These are phyloP conservation scores for Tholera decimalis DNA, from an alignment of 2,888 invertebrate species.

Conservation along the genomic window DNA sequence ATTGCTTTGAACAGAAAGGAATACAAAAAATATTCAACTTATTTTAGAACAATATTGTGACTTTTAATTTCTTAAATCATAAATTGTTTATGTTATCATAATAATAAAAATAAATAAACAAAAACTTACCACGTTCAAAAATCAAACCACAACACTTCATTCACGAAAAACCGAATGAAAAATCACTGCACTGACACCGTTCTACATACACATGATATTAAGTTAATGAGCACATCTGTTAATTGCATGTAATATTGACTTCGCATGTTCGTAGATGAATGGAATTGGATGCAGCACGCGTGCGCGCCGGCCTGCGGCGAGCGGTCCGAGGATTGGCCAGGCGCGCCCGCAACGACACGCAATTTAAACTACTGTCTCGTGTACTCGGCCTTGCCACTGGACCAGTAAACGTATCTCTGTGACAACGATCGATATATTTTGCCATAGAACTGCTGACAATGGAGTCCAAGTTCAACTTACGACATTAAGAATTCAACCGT, in stretches of 20 bases:
- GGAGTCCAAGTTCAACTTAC: slow-evolving; percentile 61
- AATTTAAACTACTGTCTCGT: slow-evolving; percentile 74
- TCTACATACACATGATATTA: slow-evolving; percentile 30
- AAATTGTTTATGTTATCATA: not conserved
- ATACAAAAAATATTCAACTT: not conserved
- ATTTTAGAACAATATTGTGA: not conserved
- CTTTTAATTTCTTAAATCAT: not conserved
- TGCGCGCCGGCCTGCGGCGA: slow-evolving; percentile 54
- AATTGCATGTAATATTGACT: slow-evolving; percentile 41
- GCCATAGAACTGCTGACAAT: slow-evolving; percentile 44
- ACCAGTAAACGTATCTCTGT: slow-evolving; percentile 61
- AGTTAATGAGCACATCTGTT: slow-evolving; percentile 39
- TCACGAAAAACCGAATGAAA: slow-evolving; percentile 39
- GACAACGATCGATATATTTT: slow-evolving; percentile 52
- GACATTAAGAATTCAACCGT: slow-evolving; percentile 32
- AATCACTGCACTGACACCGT: slow-evolving; percentile 51
- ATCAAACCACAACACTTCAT: slow-evolving; percentile 32
- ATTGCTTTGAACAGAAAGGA: too few relatives aligned
- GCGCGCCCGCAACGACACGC: slow-evolving; percentile 71
- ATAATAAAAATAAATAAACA: not conserved
- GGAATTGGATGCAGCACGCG: slow-evolving; percentile 65
- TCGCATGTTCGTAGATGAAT: slow-evolving; percentile 50
- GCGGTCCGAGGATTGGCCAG: slow-evolving; percentile 68
- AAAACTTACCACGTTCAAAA: slow-evolving; percentile 55
- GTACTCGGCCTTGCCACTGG: slow-evolving; percentile 75